Percentiles rank a stretch among this genome's conserved stretches.
Evolutionary conservation across 2,888 invertebrate genomes (phyloP).

Genomic region (Drymonia ruficornis): DNA sequence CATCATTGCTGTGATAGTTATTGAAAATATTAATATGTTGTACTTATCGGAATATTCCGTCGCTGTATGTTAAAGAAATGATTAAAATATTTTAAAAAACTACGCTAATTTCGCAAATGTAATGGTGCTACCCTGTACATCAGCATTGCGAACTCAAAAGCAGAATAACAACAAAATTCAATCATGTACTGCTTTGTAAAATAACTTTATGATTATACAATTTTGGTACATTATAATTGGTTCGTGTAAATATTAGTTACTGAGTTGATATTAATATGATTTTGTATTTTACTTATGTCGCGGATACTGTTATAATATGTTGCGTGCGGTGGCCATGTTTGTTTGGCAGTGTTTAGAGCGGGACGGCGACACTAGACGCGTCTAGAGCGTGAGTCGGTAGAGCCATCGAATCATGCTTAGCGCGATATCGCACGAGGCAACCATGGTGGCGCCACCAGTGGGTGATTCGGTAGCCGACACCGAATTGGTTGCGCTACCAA

Average conservation of each 20-base stretch:
- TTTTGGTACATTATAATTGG: constrained; percentile 21
- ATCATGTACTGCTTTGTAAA: constrained; percentile 6
- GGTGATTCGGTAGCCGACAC: too few relatives aligned
- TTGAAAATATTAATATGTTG: constrained; percentile 53
- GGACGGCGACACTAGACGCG: not conserved
- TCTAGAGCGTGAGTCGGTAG: not conserved
- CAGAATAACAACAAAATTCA: not conserved
- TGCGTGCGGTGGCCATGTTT: constrained; percentile 11
- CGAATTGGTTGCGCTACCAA: too few relatives aligned
- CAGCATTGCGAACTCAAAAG: constrained; percentile 10
- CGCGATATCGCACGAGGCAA: too few relatives aligned
- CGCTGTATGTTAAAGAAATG: constrained; percentile 22
- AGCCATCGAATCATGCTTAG: not conserved
- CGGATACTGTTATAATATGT: constrained; percentile 18
- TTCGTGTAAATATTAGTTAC: constrained; percentile 39
- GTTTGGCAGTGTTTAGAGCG: constrained; percentile 8
- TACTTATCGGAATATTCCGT: constrained; percentile 55
- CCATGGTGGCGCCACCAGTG: too few relatives aligned
- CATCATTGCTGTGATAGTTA: constrained; percentile 58
- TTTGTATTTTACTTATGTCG: constrained; percentile 30
- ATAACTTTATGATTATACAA: not conserved
- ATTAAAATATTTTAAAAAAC: constrained; percentile 10
- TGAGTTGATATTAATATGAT: constrained; percentile 46
- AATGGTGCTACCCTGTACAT: constrained; percentile 35
- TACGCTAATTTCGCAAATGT: constrained; percentile 22